These are phyloP conservation scores for Cephus nigrinus DNA, from an alignment of 2,888 invertebrate species.

Conservation along the genomic window DNA sequence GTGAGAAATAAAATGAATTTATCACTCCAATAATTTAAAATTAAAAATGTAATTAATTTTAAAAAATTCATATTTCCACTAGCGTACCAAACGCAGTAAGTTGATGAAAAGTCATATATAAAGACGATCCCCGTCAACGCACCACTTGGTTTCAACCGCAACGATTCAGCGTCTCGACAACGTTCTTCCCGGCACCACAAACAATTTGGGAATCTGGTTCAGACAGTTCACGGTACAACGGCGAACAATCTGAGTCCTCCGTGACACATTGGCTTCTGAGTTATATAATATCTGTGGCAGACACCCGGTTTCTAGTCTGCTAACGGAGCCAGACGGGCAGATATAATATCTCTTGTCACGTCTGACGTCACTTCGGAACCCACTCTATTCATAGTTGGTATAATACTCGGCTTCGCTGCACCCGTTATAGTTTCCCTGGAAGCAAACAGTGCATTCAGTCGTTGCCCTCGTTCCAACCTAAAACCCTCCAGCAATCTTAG, in stretches of 20 bases:
- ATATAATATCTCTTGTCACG: constrained; percentile 59
- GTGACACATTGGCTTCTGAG: constrained; percentile 53
- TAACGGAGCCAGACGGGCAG: constrained; percentile 38
- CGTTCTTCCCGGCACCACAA: constrained; percentile 7
- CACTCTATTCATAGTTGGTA: constrained; percentile 37
- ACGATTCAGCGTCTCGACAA: too few species aligned
- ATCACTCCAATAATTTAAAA: not conserved
- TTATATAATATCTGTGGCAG: constrained; percentile 53
- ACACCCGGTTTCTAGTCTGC: constrained; percentile 43
- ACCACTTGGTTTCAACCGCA: too few species aligned
- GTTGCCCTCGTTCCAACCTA: too few species aligned
- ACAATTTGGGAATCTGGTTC: constrained; percentile 36
- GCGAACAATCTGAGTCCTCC: constrained; percentile 25
- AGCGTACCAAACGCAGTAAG: not conserved
- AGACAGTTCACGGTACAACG: constrained; percentile 36
- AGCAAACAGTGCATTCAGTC: too few species aligned
- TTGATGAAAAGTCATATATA: too few species aligned
- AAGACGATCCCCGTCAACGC: too few species aligned
- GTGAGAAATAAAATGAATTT: not conserved
- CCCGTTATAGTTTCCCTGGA: too few species aligned
- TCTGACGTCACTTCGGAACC: constrained; percentile 49
- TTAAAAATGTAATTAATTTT: not conserved
- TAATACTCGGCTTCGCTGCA: constrained; percentile 12
- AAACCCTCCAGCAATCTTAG: too few species aligned
- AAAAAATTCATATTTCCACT: not conserved